Percentiles rank a stretch among this genome's conserved stretches.
phyloP scores from a whole-genome alignment of 2,113 vertebrate genomes.

The Geococcyx californianus region DNA sequence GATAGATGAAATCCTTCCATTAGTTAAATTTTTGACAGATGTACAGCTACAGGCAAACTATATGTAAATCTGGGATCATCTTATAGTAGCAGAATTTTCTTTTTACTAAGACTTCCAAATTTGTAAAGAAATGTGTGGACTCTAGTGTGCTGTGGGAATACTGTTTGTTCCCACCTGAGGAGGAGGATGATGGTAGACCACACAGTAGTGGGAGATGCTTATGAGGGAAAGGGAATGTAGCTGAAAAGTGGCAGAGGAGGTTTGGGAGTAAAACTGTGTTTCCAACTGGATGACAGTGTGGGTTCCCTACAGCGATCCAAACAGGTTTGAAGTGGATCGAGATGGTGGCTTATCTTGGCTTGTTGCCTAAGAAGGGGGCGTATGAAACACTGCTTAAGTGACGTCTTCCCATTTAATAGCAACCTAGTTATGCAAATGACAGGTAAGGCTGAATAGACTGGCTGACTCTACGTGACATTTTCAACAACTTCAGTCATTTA shows the following conservation, averaged over 20 bases:
- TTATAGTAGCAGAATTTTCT: background rate
- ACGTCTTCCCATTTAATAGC: background rate
- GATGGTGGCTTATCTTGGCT: background rate
- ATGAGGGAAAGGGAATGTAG: background rate
- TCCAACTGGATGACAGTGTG: background rate
- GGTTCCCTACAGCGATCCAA: background rate
- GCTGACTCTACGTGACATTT: background rate
- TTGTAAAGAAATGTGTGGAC: background rate
- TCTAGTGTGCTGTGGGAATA: accelerated
- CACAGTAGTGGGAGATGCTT: background rate
- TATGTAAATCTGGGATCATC: background rate
- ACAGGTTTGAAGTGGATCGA: background rate
- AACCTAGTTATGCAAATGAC: background rate
- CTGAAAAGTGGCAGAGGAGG: background rate
- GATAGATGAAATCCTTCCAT: background rate
- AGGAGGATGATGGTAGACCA: background rate
- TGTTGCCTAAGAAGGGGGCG: background rate
- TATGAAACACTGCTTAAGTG: background rate
- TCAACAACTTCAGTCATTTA: background rate
- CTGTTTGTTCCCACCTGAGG: background rate
- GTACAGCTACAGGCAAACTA: background rate
- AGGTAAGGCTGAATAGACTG: background rate
- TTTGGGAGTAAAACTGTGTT: background rate
- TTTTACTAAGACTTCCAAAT: background rate
- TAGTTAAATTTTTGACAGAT: background rate